phyloP scores from a whole-genome alignment of 1,140 invertebrate genomes.

The Araneus ventricosus region DNA sequence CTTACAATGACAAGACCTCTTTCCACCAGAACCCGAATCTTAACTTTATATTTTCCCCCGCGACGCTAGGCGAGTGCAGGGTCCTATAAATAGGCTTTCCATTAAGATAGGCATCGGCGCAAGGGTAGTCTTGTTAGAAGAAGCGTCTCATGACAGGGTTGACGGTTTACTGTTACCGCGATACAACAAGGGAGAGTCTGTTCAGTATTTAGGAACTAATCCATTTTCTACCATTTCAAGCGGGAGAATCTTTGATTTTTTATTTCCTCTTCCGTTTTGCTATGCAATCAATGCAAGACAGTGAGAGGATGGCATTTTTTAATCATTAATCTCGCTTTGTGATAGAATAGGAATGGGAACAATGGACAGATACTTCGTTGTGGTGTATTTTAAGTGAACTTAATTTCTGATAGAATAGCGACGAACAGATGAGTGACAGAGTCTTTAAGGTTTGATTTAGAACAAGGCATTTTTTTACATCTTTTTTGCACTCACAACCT shows the following conservation, averaged over 20 bases:
- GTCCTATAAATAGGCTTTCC: constrained; percentile 71
- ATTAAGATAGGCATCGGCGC: constrained; percentile 69
- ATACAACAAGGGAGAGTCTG: constrained; percentile 53
- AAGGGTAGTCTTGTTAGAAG: constrained; percentile 55
- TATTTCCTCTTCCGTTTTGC: background rate
- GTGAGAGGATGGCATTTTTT: background rate
- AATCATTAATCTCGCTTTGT: background rate
- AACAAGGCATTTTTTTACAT: too few relatives aligned
- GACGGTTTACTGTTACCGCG: constrained; percentile 68
- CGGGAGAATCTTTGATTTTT: background rate
- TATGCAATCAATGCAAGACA: background rate
- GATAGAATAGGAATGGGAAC: background rate
- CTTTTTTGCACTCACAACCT: too few relatives aligned
- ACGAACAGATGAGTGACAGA: background rate
- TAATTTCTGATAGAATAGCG: background rate
- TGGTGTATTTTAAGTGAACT: background rate
- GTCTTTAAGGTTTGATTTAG: background rate
- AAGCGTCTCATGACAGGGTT: constrained; percentile 51
- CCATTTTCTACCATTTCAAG: constrained; percentile 56
- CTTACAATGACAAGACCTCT: constrained; percentile 49
- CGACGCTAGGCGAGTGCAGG: background rate
- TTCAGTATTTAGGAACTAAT: constrained; percentile 65
- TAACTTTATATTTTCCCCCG: constrained; percentile 22
- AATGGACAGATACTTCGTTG: background rate
- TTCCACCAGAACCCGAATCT: constrained; percentile 32